phyloP scores from a whole-genome alignment of 2,888 invertebrate genomes.

The Dynastes grantii region DNA sequence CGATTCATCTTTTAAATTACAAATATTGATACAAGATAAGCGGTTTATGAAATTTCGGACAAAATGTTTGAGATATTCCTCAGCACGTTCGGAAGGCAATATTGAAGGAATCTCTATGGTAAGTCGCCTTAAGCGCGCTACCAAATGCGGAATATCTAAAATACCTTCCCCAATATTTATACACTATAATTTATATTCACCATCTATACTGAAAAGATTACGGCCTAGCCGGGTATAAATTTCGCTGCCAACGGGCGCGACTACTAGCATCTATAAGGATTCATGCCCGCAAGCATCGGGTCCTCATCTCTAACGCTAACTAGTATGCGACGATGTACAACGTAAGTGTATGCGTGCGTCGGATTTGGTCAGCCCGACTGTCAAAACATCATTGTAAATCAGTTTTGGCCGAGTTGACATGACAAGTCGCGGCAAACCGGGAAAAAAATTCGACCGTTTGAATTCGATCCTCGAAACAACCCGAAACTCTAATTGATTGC shows the following conservation, averaged over 20 bases:
- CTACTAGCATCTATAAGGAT: slow-evolving; percentile 23
- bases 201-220: slow-evolving; percentile 64
- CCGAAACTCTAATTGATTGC: slow-evolving; percentile 46
- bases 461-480: slow-evolving; percentile 32
- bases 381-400: slow-evolving; percentile 60
- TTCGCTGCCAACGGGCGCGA: slow-evolving; percentile 48
- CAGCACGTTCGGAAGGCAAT: slow-evolving; percentile 67
- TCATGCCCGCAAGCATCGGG: neutral
- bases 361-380: slow-evolving; percentile 56
- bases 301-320: slow-evolving; percentile 23
- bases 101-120: slow-evolving; percentile 58
- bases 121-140: slow-evolving; percentile 46
- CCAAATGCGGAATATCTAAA: slow-evolving; percentile 60
- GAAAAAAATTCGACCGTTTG: slow-evolving; percentile 46
- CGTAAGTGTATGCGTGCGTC: slow-evolving; percentile 49
- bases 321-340: neutral
- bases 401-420: slow-evolving; percentile 54
- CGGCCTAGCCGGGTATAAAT: slow-evolving; percentile 59
- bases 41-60: slow-evolving; percentile 70
- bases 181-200: slow-evolving; percentile 68
- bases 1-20: slow-evolving; percentile 69
- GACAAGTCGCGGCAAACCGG: slow-evolving; percentile 46
- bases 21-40: slow-evolving; percentile 72
- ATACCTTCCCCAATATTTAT: slow-evolving; percentile 66
- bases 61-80: slow-evolving; percentile 69